Percentiles rank a stretch among this genome's conserved stretches.
These are phyloP conservation scores for Tenrec ecaudatus DNA, from an alignment of 2,113 vertebrate genomes.

Conservation along the genomic window DNA sequence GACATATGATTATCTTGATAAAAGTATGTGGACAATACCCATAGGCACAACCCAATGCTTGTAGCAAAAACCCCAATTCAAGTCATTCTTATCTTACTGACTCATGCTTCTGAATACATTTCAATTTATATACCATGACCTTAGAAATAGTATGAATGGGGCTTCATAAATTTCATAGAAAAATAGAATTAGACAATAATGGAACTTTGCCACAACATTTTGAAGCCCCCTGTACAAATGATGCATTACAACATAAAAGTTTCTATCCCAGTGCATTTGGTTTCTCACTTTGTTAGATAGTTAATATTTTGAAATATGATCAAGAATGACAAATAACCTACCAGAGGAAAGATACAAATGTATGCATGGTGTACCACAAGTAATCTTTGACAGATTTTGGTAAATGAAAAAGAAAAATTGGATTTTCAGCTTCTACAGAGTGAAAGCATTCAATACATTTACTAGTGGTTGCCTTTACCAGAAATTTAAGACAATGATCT, in stretches of 20 bases:
- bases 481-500: background rate
- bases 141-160: background rate
- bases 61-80: background rate
- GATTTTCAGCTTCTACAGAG: background rate
- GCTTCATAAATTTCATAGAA: no score
- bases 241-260: background rate
- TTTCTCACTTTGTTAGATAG: background rate
- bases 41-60: background rate
- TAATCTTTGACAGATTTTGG: background rate
- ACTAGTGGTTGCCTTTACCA: background rate
- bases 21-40: background rate
- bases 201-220: no score
- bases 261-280: background rate
- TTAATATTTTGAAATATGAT: background rate
- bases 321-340: background rate
- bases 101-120: slow-evolving; percentile 28
- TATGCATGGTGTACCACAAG: background rate
- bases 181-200: no score
- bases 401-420: background rate
- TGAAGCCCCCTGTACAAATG: background rate
- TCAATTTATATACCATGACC: slow-evolving; percentile 4
- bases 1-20: slow-evolving; percentile 56
- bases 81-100: slow-evolving; percentile 29
- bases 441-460: background rate
- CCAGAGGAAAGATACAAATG: background rate